Base-by-base conservation (phyloP, 2,797 vertebrate genomes). In the Meda fulgida region DNA sequence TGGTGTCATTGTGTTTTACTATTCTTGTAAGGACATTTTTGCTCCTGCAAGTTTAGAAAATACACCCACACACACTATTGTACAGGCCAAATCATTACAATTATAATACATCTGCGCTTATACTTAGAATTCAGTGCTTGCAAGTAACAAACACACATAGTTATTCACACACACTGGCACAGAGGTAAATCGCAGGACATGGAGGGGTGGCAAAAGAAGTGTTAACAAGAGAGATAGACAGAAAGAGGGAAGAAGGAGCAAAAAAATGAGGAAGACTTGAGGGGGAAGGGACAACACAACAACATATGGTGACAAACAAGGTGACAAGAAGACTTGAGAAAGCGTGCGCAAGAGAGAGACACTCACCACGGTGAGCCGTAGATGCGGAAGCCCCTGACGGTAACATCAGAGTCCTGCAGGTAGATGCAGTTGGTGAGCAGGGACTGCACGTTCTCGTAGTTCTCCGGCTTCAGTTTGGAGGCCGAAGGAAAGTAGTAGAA, bases 401-500 rank as follows among this genome's bases (percentile, higher is more conserved):
- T 97, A 90, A 98, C 97, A 91, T 99, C 97, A 0, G 97, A 97
- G 93, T 99, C 98, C 93, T 99, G 98, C 90, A 99, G 96, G 94
- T 99, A 99, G 94, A 99, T 97, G 94, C 98, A 98, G 95, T 99
- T 99, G 93, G 97, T 99, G 85, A 99, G 96, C 88, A 99, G 94
- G 1, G 97, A 97, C 93, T 97, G 98, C 89, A 99, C 98, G 0
- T 99, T 98, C 93, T 99, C 97, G 4, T 98, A 99, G 92, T 95
- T 98, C 92, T 99, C 97, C 0, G 97, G 97, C 92, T 99, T 99
- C 91, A 99, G 96, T 89, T 99, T 98, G 70, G 97, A 98, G 87
- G 97, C 97, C 0, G 97, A 98, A 0, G 98, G 97, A 91, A 99
- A 99, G 94, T 98, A 98, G 94, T 98, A 99, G 90, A 98, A 99